phyloP scores from a whole-genome alignment of 64 coral and sea anemone species.

The Orbicella faveolata region DNA sequence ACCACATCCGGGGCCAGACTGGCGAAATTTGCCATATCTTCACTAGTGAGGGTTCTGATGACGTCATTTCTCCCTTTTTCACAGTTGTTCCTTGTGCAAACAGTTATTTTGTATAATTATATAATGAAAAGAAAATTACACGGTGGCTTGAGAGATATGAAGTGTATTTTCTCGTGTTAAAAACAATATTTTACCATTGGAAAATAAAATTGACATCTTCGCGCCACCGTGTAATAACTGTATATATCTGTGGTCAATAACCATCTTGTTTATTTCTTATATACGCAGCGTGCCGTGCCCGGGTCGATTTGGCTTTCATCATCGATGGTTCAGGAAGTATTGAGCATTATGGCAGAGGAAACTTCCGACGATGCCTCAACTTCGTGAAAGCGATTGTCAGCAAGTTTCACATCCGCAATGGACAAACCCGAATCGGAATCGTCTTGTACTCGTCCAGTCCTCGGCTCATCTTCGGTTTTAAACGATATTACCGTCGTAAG shows the following conservation, averaged over 20 bases:
- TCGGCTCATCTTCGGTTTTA: conserved; percentile 55
- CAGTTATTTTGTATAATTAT: no score
- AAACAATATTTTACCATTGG: no score
- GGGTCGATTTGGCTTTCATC: conserved; percentile 59
- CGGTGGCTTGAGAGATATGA: no score
- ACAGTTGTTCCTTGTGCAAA: no score
- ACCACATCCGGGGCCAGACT: no score
- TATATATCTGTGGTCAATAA: not conserved
- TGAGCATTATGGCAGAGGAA: conserved; percentile 47
- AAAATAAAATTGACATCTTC: no score
- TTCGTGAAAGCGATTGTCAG: conserved; percentile 48
- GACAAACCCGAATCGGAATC: conserved; percentile 48
- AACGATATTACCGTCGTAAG: conserved; percentile 29
- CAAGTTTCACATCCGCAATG: conserved; percentile 23
- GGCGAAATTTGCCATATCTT: no score
- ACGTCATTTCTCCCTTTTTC: no score
- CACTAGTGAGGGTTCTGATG: no score
- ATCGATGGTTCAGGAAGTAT: conserved; percentile 82
- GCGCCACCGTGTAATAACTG: no score
- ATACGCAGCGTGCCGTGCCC: conserved; percentile 51
- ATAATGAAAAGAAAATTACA: no score
- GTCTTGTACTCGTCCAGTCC: conserved; percentile 44
- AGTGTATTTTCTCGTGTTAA: no score
- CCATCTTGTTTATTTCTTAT: not conserved
- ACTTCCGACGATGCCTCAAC: conserved; percentile 60